Evolutionary conservation across 2,888 invertebrate species (phyloP), one percentile per base, ranked within the genome.

Genomic region (Zaprionus lineosus): DNA sequence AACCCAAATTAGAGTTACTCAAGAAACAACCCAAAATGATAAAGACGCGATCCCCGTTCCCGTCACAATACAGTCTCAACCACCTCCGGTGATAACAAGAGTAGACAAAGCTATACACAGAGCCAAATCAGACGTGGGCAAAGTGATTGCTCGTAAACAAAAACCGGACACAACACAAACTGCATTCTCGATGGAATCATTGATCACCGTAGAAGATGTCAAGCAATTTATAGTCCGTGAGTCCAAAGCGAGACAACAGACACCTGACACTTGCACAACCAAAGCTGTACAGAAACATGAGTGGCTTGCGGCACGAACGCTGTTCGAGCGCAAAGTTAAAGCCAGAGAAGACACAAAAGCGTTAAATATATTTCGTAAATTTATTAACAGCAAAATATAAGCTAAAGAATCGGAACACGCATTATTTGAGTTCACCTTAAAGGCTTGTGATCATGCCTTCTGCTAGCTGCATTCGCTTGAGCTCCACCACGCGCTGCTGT

Each of bases 381-480:
- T 87, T 82, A 79, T 89, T 63, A 57, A 72, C 14, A 85, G 68
- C 60, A 89, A 88, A 87, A 78, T 86, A 57, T 86, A 83, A 72
- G 63, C 40, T 16, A 51, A 28, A 43, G 19, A 33, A 7, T 28
- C 12, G 9, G 9, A 21, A 48, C 8, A 24, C 24, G 6, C 24
- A 24, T 2, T 15, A 15, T 14, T 9, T 24, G 18, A 3, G 1
- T 24, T 6, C 2, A 12, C 3, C 1, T 55, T 37, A 64, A 12
- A 64, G 29, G 11, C 14, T 12, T 2, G 67, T 41, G 3, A 81
- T 50, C 34, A 63, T 57, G 5, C 78, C 78, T 2, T 84, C 77
- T n/a, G 55, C 74, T 24, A 84, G 36, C 21, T 81, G 77, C 29
- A 76, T 29, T 2, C 72, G 62, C 71, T 81, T 50, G 0, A 62